Base-by-base conservation (phyloP, 2,888 invertebrate genomes). In the Aleiodes alternator region DNA sequence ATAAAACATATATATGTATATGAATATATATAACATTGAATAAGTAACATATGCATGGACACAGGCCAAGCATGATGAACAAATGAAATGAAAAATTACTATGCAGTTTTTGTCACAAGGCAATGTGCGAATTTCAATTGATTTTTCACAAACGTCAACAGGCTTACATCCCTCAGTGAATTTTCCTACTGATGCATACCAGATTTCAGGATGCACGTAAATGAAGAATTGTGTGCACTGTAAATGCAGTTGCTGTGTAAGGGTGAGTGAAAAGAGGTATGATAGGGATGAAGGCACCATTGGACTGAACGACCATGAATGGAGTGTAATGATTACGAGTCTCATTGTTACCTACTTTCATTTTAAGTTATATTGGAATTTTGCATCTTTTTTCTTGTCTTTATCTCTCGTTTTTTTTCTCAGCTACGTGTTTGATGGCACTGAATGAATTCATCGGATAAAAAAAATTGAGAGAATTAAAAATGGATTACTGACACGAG, bases 161-260 rank as follows among this genome's bases (percentile, higher is more conserved):
- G 57, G 57, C 55, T 70, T 76, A 77, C 73, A 76, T 38, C 76
- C 55, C 55, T 16, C 55, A 7, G 6, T 16, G 29, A 56, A 23
- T 16, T 23, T 16, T 29, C 23, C 29, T 23, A 56, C 23, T 11
- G 23, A 23, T 64, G 78, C 76, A 79, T 72, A 69, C 79, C 77
- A 80, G 84, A 87, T 84, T 87, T 88, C 87, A 16, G 64, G 86
- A 84, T 82, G 85, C 84, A 88, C 86, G 87, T 87, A 88, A 88
- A 89, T 88, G 89, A 89, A 88, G 89, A 89, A 89, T 89, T 88
- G 88, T 88, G 87, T 87, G 87, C 85, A 84, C 85, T 88, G 87
- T 86, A 84, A 64, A 64, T 64, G 64, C 64, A 64, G 64, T 64
- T 61, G 61, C 14, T 14, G 48, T 83, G 84, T 80, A 83, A 77